Conservation (phyloP, 2,888 invertebrate species). For the Machimus rusticus region DNA sequence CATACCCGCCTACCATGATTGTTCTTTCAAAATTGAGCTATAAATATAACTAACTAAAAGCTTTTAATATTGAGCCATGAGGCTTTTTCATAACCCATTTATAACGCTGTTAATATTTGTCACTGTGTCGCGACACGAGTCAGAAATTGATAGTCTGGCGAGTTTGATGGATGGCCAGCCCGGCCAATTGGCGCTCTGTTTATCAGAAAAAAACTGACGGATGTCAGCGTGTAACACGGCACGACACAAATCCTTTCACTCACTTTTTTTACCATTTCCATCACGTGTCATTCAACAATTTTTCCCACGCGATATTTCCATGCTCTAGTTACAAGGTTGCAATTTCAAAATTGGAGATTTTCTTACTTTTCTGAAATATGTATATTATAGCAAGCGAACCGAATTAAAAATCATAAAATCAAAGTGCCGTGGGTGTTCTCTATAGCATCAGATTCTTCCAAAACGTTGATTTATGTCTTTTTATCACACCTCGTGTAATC, state of each 20-base stretch:
- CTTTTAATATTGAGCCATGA: too few species aligned
- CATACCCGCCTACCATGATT: too few species aligned
- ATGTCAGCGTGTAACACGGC: not conserved
- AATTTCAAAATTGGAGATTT: not conserved
- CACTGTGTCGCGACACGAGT: not conserved
- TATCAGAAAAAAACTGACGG: not conserved
- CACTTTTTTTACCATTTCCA: not conserved
- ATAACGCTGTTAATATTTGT: not conserved
- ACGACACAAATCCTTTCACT: not conserved
- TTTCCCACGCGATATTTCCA: not conserved
- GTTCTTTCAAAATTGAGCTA: too few species aligned
- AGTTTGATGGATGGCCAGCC: not conserved
- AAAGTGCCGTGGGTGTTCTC: not conserved
- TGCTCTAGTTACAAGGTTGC: not conserved
- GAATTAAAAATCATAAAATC: not conserved
- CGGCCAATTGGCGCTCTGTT: not conserved
- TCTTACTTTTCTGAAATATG: not conserved
- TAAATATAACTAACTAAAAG: too few species aligned
- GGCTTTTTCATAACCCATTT: not conserved
- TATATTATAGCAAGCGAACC: too few species aligned
- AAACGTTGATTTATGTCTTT: not conserved
- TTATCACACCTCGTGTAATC: not conserved
- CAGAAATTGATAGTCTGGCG: not conserved
- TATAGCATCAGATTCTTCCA: not conserved
- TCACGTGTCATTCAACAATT: not conserved